phyloP scores from a whole-genome alignment of 2,113 vertebrate genomes.

The Lepisosteus oculatus region DNA sequence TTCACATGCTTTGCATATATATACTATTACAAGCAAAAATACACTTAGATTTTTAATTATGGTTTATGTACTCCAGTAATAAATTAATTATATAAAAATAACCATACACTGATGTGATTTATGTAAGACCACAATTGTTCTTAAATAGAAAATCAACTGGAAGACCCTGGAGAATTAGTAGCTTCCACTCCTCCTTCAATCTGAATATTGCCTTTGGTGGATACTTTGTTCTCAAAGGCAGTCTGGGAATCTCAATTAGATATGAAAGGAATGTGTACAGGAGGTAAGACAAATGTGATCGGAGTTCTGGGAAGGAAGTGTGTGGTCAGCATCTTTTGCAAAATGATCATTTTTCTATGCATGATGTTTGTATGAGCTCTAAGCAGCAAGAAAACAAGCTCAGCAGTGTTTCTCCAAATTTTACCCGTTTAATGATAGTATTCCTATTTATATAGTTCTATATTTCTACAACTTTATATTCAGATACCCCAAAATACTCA shows the following conservation, averaged over 20 bases:
- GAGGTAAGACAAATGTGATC: background rate
- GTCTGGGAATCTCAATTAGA: conserved; percentile 4
- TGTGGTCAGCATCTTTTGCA: conserved; percentile 2
- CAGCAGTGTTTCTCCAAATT: too few species aligned
- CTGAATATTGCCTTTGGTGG: background rate
- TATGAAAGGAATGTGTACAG: background rate
- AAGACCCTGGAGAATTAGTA: background rate
- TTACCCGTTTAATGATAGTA: too few species aligned
- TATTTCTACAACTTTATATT: too few species aligned
- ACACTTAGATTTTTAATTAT: background rate
- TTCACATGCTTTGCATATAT: too few species aligned
- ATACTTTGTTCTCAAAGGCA: conserved; percentile 2
- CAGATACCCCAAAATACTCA: too few species aligned
- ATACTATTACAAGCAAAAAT: background rate
- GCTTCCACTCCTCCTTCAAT: background rate
- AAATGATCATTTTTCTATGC: background rate
- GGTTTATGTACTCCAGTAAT: background rate
- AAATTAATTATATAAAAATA: background rate
- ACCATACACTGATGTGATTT: background rate
- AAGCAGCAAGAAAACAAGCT: too few species aligned
- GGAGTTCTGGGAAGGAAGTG: background rate
- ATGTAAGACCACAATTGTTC: background rate
- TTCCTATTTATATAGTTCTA: too few species aligned
- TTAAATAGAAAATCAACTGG: background rate
- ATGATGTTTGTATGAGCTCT: background rate